Base-by-base conservation (phyloP, 2,888 invertebrate species). In the Rhagium mordax region DNA sequence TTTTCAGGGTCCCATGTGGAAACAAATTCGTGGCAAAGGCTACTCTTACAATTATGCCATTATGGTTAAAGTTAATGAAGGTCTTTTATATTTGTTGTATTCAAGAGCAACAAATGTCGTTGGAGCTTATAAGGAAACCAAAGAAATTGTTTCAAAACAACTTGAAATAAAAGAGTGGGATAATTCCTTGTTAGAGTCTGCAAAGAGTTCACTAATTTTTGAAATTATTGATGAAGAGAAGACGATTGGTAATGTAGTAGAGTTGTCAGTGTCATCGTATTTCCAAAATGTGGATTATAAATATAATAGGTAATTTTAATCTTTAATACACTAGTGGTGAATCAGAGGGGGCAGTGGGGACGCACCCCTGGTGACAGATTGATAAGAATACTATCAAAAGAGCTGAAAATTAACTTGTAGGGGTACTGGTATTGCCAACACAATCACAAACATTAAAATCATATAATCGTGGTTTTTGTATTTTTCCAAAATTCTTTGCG, bases 1-100 rank as follows among this genome's bases (percentile, higher is more conserved):
- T 41, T 41, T 41, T n/a, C 86, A 94, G 93, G 96, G 97, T 64
- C 96, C 96, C 24, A 92, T 97, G 92, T 97, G 96, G 95, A 92
- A 93, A 65, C 91, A 94, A 86, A 94, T 98, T 77, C 91, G 98
- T 79, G 97, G 97, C 48, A 92, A 93, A 83, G 97, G 97, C 0
- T 91, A 95, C 66, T 92, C 97, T 0, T 98, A 98, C 88, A 91
- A 93, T 66, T 96, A 94, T 88, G 90, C 90, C 80, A 91, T 95
- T 81, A 88, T 89, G 67, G 86, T 92, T 24, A 89, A 91, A 77
- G 90, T 90, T 3, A 90, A 92, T 84, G 93, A 94, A 87, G 95
- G 94, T 2, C 88, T 94, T 21, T 86, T 96, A 49, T 92, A 92
- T 81, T 91, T 97, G 82, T 89, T 92, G 0, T 91, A 97, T 60